These are phyloP conservation scores for Pterobdella sp. DNA, from an alignment of 2,888 invertebrate genomes.

Conservation along the genomic window DNA sequence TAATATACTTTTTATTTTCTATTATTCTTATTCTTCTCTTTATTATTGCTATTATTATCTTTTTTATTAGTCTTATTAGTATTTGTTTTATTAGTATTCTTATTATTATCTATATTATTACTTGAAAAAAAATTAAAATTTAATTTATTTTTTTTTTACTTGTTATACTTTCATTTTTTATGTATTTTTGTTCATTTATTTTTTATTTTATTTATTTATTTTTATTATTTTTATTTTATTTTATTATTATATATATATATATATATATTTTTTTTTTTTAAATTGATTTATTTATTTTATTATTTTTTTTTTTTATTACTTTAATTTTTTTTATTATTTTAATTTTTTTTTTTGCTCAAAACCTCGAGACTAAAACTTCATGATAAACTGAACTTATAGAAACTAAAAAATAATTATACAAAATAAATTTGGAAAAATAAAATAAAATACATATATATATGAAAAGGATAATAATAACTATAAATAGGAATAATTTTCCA, in stretches of 20 bases:
- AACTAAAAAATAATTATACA: too few species aligned
- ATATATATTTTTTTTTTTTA: neutral
- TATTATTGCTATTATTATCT: slow-evolving; percentile 15
- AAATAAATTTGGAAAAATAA: too few species aligned
- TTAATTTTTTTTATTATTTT: neutral
- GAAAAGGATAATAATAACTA: too few species aligned
- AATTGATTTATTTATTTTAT: neutral
- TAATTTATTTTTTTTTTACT: neutral
- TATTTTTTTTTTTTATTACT: neutral
- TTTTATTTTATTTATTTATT: neutral
- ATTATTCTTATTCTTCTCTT: neutral
- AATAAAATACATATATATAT: too few species aligned
- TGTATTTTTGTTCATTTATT: neutral
- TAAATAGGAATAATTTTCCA: too few species aligned
- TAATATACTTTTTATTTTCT: neutral
- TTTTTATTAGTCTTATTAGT: slow-evolving; percentile 8
- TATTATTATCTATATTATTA: slow-evolving; percentile 25
- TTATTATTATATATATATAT: neutral
- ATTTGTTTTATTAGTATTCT: slow-evolving; percentile 21
- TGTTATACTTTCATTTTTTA: too few species aligned
- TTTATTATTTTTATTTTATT: neutral
- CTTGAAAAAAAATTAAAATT: neutral
- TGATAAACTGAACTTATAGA: too few species aligned
- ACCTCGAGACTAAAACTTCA: too few species aligned
- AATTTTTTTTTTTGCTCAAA: neutral